Evolutionary conservation across 1,140 invertebrate genomes (phyloP).

Genomic region (Nylanderia fulva): DNA sequence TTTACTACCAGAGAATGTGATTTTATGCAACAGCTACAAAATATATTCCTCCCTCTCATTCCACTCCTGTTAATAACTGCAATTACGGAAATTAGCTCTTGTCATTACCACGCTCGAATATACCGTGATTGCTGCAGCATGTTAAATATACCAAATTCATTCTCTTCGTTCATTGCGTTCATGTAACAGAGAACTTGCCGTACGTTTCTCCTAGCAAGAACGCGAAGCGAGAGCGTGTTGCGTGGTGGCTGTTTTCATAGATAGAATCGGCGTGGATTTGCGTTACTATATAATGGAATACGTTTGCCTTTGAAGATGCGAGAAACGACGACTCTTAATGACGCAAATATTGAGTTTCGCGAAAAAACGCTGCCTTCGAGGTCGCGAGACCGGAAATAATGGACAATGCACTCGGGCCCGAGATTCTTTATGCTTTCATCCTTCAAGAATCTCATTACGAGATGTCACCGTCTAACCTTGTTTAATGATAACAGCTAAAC

Average conservation of each 20-base stretch:
- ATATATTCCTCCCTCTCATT: slow-evolving; percentile 5
- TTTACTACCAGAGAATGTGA: not conserved
- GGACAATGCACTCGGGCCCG: slow-evolving; percentile 4
- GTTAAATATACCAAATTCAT: slow-evolving; percentile 13
- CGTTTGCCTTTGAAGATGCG: slow-evolving; percentile 56
- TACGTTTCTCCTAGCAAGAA: slow-evolving; percentile 31
- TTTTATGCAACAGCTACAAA: slow-evolving; percentile 23
- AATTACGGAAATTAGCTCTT: slow-evolving; percentile 28
- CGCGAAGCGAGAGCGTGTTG: slow-evolving; percentile 31
- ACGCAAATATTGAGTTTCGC: slow-evolving; percentile 25
- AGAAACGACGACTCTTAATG: slow-evolving; percentile 49
- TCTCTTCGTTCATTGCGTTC: slow-evolving; percentile 1
- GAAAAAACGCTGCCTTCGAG: slow-evolving; percentile 29
- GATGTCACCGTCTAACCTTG: not conserved
- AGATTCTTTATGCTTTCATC: slow-evolving; percentile 32
- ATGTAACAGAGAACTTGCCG: not conserved
- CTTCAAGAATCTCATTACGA: not conserved
- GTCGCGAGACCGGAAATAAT: slow-evolving; percentile 26
- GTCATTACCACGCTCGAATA: not conserved
- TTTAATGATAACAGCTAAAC: not conserved
- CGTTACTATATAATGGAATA: slow-evolving; percentile 47
- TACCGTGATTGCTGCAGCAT: not conserved
- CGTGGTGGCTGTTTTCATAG: slow-evolving; percentile 38
- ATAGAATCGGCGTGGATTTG: slow-evolving; percentile 64
- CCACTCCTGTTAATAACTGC: not conserved